Evolutionary conservation across 2,888 invertebrate genomes (phyloP).

Genomic region (Leptopilina syphax): DNA sequence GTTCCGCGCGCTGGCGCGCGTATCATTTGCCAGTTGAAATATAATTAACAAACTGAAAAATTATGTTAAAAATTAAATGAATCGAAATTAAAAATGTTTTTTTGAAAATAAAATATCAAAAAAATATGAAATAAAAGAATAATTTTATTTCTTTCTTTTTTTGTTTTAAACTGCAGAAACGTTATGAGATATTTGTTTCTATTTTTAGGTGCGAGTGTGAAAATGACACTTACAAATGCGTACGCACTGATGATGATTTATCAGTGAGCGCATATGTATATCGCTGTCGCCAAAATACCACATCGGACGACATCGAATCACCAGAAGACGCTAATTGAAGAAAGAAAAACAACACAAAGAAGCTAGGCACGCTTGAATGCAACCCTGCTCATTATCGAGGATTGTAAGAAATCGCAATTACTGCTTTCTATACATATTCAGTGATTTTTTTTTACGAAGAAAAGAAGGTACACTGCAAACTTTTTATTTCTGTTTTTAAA

Average conservation of each 20-base stretch:
- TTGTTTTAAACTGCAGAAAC: background rate
- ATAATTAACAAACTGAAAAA: too few relatives aligned
- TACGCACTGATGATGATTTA: constrained; percentile 79
- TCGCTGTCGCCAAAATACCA: constrained; percentile 77
- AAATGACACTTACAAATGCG: constrained; percentile 75
- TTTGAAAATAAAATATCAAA: background rate
- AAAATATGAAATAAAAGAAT: too few relatives aligned
- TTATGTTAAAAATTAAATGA: too few relatives aligned
- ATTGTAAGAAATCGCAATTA: constrained; percentile 10
- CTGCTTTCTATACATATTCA: constrained; percentile 15
- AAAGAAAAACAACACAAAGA: constrained; percentile 4
- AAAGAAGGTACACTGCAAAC: constrained; percentile 13
- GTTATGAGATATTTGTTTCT: constrained; percentile 42
- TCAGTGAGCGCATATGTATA: constrained; percentile 81
- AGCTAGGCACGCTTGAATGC: constrained; percentile 2
- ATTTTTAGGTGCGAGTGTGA: constrained; percentile 79
- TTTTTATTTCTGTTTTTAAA: background rate
- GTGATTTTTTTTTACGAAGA: constrained; percentile 1
- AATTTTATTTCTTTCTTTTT: background rate
- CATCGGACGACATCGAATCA: constrained; percentile 65
- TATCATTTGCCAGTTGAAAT: too few relatives aligned
- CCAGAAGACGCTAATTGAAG: constrained; percentile 57
- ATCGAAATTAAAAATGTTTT: too few relatives aligned
- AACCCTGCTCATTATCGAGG: constrained; percentile 1
- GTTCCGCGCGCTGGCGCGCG: too few relatives aligned